Percentiles rank a stretch among this genome's conserved stretches.
These are phyloP conservation scores for Myotis lucifugus DNA, from an alignment of 2,113 vertebrate genomes.

Conservation along the genomic window DNA sequence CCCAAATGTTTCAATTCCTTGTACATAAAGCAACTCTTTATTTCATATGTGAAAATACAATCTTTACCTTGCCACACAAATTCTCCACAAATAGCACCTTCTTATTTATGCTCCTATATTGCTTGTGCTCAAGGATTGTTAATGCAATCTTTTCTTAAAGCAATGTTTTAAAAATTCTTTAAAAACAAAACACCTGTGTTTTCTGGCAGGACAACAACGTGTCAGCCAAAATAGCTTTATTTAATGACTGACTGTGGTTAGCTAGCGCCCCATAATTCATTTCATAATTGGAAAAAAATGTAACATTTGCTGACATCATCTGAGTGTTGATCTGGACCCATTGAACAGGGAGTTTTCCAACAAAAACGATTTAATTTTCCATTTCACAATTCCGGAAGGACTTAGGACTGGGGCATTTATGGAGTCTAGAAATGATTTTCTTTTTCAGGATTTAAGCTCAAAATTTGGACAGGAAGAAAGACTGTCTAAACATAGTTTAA, in stretches of 20 bases:
- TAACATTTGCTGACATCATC: conserved; percentile 83
- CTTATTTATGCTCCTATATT: conserved; percentile 19
- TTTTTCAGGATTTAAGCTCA: conserved; percentile 66
- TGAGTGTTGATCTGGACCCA: conserved; percentile 78
- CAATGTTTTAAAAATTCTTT: conserved; percentile 57
- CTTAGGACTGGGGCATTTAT: conserved; percentile 58
- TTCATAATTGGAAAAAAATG: conserved; percentile 85
- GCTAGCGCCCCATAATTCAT: conserved; percentile 80
- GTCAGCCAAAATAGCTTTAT: conserved; percentile 78
- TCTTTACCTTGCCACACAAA: conserved; percentile 16
- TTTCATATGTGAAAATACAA: conserved; percentile 66
- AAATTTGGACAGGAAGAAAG: conserved; percentile 70
- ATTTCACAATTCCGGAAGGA: conserved; percentile 75
- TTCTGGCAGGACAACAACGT: conserved; percentile 79
- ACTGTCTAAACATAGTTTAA: conserved; percentile 34
- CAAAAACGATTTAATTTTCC: conserved; percentile 79
- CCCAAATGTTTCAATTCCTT: conserved; percentile 50
- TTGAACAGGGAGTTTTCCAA: conserved; percentile 79
- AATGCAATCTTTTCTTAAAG: conserved; percentile 72
- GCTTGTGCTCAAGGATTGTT: conserved; percentile 44
- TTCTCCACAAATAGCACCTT: conserved; percentile 59
- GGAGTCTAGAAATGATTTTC: conserved; percentile 45
- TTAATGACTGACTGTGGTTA: conserved; percentile 79
- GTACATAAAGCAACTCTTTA: conserved; percentile 62
- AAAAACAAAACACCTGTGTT: conserved; percentile 83